Base-by-base conservation (phyloP, 2,888 invertebrate genomes). In the Mongoloraphidia duomilia region DNA sequence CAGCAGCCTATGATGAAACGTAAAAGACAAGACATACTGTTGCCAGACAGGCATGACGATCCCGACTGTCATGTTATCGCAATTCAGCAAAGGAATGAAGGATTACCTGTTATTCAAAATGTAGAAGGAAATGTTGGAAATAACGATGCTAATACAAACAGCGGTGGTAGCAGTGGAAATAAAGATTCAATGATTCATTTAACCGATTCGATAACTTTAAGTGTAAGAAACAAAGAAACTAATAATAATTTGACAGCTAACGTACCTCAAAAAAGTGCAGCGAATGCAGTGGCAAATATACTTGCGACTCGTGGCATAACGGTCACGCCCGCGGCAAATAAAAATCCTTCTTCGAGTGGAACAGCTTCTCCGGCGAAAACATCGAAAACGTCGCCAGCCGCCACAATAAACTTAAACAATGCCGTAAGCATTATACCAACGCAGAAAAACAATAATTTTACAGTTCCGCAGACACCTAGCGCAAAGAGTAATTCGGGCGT, bases 301-400 rank as follows among this genome's bases (percentile, higher is more conserved):
- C 65, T 87, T 50, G 85, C 84, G 3, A 81, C 82, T 8, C 70
- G 86, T 52, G 86, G 86, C 2, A 86, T 87, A 49, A 85, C 84
- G 36, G 79, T 87, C 0, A 84, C 84, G 42, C 76, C 77, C 40
- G 80, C 82, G 42, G 75, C 78, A 33, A 78, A 69, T 9, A 73
- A 73, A 59, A 64, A 56, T 51, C 57, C 68, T 26, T 26, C 26
- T 26, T 26, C 26, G 26, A 26, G 5, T 6, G 26, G 5, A 59
- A 53, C 62, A 50, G 50, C 50, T 50, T 53, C 26, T 3, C 26
- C 26, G 26, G 26, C 26, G 6, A 26, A 35, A 9, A 65, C 64
- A 54, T 61, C 63, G 42, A 59, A 61, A 45, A 53, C 61, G 33
- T 48, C 60, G 50, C 48, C 60, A 53, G 69, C 69, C 71, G 73